Evolutionary conservation across 1,140 invertebrate genomes (phyloP).

Genomic region (Hyposmocoma kahamanoa): DNA sequence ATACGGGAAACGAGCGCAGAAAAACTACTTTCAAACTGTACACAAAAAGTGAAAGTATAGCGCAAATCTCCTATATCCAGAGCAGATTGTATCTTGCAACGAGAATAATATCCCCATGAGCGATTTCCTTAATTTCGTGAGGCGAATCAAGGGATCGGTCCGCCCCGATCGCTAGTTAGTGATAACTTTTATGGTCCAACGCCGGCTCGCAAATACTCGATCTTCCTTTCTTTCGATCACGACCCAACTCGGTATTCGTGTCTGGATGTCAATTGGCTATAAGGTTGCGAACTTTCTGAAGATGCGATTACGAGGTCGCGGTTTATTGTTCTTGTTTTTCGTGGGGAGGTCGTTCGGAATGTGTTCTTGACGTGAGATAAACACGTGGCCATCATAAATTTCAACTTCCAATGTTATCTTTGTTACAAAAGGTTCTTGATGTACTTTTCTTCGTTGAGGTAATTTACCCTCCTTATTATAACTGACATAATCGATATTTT

Average conservation of each 20-base stretch:
- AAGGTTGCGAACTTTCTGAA: conserved; percentile 47
- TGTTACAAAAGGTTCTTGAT: too few species aligned
- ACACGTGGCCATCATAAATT: conserved; percentile 17
- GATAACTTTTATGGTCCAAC: conserved; percentile 60
- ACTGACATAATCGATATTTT: too few species aligned
- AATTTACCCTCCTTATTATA: too few species aligned
- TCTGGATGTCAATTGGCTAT: conserved; percentile 62
- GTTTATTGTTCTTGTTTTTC: conserved; percentile 16
- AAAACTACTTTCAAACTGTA: conserved; percentile 2
- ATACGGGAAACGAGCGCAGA: not conserved
- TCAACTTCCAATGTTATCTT: conserved; percentile 3
- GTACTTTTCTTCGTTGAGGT: too few species aligned
- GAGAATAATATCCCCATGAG: conserved; percentile 71
- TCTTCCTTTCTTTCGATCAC: conserved; percentile 61
- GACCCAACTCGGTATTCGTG: conserved; percentile 58
- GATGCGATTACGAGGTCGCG: conserved; percentile 25
- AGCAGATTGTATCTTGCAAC: conserved; percentile 55
- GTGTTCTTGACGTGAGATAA: conserved; percentile 23
- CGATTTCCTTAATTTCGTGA: conserved; percentile 72
- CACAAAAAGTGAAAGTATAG: conserved; percentile 9
- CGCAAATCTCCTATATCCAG: conserved; percentile 50
- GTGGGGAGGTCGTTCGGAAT: not conserved
- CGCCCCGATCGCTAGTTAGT: conserved; percentile 62
- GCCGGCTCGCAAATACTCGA: conserved; percentile 52
- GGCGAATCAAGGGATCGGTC: conserved; percentile 65